A percentile compares a stretch with the other conserved stretches of the same genome.
Conservation (phyloP, 2,113 vertebrate genomes). For the Hystrix cristata region DNA sequence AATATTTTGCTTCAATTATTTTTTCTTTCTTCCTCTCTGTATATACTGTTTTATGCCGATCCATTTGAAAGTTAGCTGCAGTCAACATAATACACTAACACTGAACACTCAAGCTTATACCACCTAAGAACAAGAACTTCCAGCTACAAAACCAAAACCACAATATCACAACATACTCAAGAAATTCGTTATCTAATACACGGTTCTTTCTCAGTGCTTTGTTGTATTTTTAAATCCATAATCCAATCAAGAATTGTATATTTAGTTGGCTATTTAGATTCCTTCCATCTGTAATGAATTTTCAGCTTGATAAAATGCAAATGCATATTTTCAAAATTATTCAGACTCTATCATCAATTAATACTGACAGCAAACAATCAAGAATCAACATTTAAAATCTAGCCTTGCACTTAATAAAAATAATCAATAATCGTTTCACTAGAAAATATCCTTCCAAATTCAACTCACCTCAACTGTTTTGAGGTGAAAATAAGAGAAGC, state of each 20-base stretch:
- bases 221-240: background rate
- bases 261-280: background rate
- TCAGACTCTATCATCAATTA: background rate
- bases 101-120: background rate
- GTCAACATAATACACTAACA: background rate
- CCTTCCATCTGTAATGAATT: background rate
- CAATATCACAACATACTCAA: background rate
- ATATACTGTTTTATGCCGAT: background rate
- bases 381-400: background rate
- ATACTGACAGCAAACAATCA: background rate
- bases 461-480: background rate
- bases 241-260: background rate
- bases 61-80: background rate
- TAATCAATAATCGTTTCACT: background rate
- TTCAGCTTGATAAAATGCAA: constrained; percentile 36
- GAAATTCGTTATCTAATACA: background rate
- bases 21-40: background rate
- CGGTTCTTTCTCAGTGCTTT: background rate
- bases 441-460: constrained; percentile 22
- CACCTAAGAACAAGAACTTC: background rate
- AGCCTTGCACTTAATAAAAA: background rate
- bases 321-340: constrained; percentile 18
- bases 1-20: background rate
- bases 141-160: background rate
- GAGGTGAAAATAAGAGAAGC: background rate